Conservation (phyloP, 1,140 invertebrate genomes). For the Temnothorax nylanderi region DNA sequence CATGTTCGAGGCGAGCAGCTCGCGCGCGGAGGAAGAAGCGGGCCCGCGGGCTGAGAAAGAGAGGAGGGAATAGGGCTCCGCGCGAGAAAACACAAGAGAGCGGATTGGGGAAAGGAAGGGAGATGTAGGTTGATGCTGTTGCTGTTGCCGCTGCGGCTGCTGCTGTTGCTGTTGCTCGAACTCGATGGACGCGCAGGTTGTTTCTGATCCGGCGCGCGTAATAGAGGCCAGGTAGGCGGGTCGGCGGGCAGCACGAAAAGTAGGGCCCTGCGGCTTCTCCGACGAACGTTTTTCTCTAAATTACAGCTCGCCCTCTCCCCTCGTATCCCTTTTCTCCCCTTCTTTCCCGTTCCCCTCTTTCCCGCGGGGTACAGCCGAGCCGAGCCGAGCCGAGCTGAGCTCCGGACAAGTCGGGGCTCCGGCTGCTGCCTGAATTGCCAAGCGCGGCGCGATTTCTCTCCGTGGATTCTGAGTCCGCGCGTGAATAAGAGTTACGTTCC, state of each 20-base stretch:
- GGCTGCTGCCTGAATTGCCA: slow-evolving; percentile 69
- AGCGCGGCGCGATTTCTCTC: slow-evolving; percentile 53
- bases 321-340: too few relatives aligned
- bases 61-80: not conserved
- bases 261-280: slow-evolving; percentile 71
- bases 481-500: slow-evolving; percentile 37
- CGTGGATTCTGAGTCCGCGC: slow-evolving; percentile 4
- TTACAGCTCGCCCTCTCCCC: slow-evolving; percentile 66
- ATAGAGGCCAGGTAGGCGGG: slow-evolving; percentile 76
- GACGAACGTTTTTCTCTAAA: slow-evolving; percentile 75
- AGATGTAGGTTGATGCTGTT: slow-evolving; percentile 25
- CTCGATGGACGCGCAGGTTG: slow-evolving; percentile 61
- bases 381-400: not conserved
- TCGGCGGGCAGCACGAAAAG: slow-evolving; percentile 73
- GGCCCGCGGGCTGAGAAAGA: not conserved
- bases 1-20: slow-evolving; percentile 14
- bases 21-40: slow-evolving; percentile 1
- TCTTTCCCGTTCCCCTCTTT: slow-evolving; percentile 26
- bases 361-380: slow-evolving; percentile 59
- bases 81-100: not conserved
- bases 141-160: not conserved
- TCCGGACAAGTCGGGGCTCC: not conserved
- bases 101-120: not conserved
- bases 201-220: slow-evolving; percentile 61
- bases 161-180: slow-evolving; percentile 23